A percentile compares a stretch with the other conserved stretches of the same genome.
These are phyloP conservation scores for Idaea biselata DNA, from an alignment of 2,888 invertebrate genomes.

Conservation along the genomic window DNA sequence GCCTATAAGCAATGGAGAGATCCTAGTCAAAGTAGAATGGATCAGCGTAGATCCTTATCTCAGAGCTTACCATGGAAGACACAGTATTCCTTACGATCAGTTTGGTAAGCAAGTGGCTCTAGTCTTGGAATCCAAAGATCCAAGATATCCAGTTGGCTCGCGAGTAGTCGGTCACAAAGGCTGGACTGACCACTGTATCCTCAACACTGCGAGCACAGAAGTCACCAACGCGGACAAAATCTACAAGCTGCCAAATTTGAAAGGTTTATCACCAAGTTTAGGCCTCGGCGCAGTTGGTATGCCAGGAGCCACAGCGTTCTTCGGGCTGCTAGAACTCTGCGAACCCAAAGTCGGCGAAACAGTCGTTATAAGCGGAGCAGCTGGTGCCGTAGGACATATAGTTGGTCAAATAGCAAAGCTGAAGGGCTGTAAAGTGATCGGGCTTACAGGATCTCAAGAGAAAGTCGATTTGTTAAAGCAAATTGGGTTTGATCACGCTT, in stretches of 20 bases:
- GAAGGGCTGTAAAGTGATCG: slow-evolving; percentile 83
- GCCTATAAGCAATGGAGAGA: slow-evolving; percentile 73
- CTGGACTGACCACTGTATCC: slow-evolving; percentile 81
- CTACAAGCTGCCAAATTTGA: slow-evolving; percentile 77
- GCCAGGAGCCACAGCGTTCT: slow-evolving; percentile 87
- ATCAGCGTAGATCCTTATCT: slow-evolving; percentile 30
- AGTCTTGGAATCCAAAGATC: slow-evolving; percentile 59
- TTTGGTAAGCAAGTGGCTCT: slow-evolving; percentile 41
- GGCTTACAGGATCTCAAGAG: slow-evolving; percentile 85
- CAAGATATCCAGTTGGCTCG: slow-evolving; percentile 81
- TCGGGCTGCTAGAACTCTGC: slow-evolving; percentile 85
- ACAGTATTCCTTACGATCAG: slow-evolving; percentile 32
- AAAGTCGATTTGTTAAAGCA: slow-evolving; percentile 85
- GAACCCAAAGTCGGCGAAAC: slow-evolving; percentile 86
- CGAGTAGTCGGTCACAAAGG: slow-evolving; percentile 82
- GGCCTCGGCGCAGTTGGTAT: slow-evolving; percentile 83
- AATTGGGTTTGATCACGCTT: slow-evolving; percentile 84
- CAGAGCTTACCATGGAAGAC: slow-evolving; percentile 35
- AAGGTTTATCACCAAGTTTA: slow-evolving; percentile 76
- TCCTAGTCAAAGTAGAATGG: slow-evolving; percentile 25
- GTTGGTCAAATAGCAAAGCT: slow-evolving; percentile 90
- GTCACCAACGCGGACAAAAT: slow-evolving; percentile 23
- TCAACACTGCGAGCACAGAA: slow-evolving; percentile 24
- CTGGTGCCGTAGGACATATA: slow-evolving; percentile 87
- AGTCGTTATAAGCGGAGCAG: slow-evolving; percentile 86